These are phyloP conservation scores for Rattus norvegicus DNA, from an alignment of 2,113 vertebrate species.

Conservation along the genomic window DNA sequence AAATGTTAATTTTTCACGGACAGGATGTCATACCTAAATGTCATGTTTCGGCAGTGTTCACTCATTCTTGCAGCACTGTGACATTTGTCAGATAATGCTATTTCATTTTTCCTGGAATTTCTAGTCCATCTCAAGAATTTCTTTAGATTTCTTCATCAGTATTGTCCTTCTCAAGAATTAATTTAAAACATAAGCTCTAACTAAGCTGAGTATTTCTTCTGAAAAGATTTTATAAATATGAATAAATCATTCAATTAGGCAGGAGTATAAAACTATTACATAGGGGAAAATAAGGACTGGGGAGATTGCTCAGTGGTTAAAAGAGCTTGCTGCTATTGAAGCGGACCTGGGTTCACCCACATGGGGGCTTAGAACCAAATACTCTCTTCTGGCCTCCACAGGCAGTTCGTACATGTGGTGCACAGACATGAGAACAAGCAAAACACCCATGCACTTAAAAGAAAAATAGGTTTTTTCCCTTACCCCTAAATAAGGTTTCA, in stretches of 20 bases:
- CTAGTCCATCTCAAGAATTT: not conserved
- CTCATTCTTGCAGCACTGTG: not conserved
- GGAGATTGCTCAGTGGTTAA: not conserved
- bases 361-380: not conserved
- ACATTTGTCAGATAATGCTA: not conserved
- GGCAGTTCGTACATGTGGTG: not conserved
- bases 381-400: not conserved
- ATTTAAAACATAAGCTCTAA: constrained; percentile 25
- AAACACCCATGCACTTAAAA: not conserved
- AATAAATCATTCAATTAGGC: not conserved
- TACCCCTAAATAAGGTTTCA: not conserved
- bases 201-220: not conserved
- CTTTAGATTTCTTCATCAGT: not conserved
- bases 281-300: not conserved
- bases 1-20: constrained; percentile 12
- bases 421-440: not conserved
- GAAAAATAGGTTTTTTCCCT: not conserved
- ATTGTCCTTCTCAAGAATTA: not conserved
- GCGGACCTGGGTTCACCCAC: not conserved
- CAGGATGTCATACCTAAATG: not conserved
- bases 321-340: not conserved
- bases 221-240: constrained; percentile 6
- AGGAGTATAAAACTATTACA: not conserved
- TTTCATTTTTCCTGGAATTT: constrained; percentile 11
- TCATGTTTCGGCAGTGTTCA: not conserved